These are phyloP conservation scores for Pangasius larnaudii DNA, from an alignment of 2,797 vertebrate species.

Conservation along the genomic window DNA sequence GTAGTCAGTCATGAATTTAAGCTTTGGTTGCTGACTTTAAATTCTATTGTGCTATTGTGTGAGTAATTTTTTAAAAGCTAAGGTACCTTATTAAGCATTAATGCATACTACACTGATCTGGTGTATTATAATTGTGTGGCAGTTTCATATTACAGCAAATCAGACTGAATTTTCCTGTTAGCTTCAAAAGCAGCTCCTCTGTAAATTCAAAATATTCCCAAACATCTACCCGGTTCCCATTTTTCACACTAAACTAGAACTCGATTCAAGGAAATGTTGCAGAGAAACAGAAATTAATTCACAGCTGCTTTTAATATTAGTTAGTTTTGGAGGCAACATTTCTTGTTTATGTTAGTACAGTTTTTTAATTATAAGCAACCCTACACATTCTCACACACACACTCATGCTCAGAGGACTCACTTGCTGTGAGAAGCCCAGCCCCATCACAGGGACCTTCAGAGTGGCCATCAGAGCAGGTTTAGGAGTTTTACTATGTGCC, in stretches of 20 bases:
- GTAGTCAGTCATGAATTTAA: background rate
- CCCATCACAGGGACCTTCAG: conserved; percentile 92
- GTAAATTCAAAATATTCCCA: background rate
- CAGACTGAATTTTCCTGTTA: background rate
- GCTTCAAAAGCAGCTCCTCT: background rate
- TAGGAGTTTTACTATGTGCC: conserved; percentile 91
- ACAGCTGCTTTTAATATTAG: background rate
- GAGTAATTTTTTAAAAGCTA: background rate
- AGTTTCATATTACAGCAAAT: background rate
- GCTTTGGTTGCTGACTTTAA: background rate
- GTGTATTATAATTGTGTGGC: background rate
- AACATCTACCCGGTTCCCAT: background rate
- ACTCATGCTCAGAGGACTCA: conserved; percentile 76
- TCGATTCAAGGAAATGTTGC: background rate
- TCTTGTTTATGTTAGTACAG: background rate
- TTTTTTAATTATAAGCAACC: background rate
- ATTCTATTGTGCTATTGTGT: background rate
- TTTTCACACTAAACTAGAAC: background rate
- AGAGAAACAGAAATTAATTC: background rate
- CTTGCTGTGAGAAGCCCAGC: conserved; percentile 91
- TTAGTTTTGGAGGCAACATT: background rate
- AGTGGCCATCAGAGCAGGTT: conserved; percentile 91
- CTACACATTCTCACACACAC: background rate
- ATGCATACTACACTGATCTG: background rate
- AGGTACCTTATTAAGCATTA: background rate